Conservation (phyloP, 2,113 vertebrate genomes). For the Isichthys henryi region DNA sequence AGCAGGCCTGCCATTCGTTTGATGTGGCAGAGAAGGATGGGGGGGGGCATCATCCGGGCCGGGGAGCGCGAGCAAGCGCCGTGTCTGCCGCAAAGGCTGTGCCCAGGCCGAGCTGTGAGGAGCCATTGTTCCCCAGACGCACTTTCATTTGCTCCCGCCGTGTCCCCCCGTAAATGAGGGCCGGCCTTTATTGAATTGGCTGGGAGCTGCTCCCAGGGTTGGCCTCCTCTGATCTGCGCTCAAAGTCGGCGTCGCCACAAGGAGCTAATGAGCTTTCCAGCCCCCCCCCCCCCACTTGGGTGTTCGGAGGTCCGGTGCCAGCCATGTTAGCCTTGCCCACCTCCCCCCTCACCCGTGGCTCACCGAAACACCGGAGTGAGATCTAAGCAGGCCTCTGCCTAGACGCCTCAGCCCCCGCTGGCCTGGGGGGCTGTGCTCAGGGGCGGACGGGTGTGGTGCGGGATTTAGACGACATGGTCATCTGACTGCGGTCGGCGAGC, state of each 20-base stretch:
- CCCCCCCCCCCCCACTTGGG: not conserved
- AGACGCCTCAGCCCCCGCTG: too few species aligned
- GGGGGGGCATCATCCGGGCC: not conserved
- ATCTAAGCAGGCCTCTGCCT: not conserved
- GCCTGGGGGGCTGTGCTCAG: not conserved
- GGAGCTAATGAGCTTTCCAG: conserved; percentile 21
- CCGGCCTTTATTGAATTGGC: conserved; percentile 24
- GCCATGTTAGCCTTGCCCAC: not conserved
- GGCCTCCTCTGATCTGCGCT: conserved; percentile 6
- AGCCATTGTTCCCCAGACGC: conserved; percentile 28
- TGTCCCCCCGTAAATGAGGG: conserved; percentile 22
- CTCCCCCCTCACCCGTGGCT: not conserved
- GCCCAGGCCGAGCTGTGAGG: conserved; percentile 19
- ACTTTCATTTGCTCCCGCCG: conserved; percentile 27
- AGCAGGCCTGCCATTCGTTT: conserved; percentile 10
- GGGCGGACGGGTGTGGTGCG: not conserved
- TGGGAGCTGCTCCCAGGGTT: conserved; percentile 17
- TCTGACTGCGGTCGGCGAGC: not conserved
- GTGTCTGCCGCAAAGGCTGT: conserved; percentile 13
- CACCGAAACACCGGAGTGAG: not conserved
- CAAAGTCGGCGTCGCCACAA: conserved; percentile 15
- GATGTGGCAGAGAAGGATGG: conserved; percentile 8
- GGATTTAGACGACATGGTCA: not conserved
- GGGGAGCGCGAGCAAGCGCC: not conserved
- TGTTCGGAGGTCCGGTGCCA: conserved; percentile 1